phyloP scores from a whole-genome alignment of 1,140 invertebrate genomes.

The Papilio dardanus region DNA sequence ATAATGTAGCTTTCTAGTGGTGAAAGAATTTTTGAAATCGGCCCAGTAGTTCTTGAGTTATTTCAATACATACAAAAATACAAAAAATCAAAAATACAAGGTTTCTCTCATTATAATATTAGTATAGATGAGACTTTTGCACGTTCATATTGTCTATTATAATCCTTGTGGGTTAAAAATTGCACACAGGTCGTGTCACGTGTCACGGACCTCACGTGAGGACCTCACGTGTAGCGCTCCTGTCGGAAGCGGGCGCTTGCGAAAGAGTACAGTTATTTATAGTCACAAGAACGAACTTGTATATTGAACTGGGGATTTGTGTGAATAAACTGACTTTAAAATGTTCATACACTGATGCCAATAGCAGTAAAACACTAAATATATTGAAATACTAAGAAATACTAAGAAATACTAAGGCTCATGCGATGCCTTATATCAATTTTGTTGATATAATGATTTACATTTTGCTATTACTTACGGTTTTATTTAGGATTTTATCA shows the following conservation, averaged over 20 bases:
- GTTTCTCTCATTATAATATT: no score
- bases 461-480: neutral
- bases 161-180: neutral
- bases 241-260: neutral
- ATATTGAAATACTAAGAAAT: neutral
- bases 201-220: neutral
- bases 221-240: neutral
- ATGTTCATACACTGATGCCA: neutral
- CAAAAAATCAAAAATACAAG: no score
- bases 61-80: no score
- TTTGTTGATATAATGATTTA: neutral
- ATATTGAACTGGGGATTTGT: neutral
- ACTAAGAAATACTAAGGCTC: neutral
- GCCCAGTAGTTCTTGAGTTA: no score
- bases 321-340: neutral
- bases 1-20: no score
- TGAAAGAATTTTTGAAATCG: no score
- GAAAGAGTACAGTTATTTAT: neutral
- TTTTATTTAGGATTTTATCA: neutral
- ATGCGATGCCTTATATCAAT: neutral
- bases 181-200: neutral
- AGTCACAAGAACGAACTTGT: neutral
- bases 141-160: neutral
- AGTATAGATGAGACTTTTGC: no score
- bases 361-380: neutral